Percentiles rank a stretch among this genome's conserved stretches.
Evolutionary conservation across 2,888 invertebrate species (phyloP).

Genomic region (Drosophila anomelani): DNA sequence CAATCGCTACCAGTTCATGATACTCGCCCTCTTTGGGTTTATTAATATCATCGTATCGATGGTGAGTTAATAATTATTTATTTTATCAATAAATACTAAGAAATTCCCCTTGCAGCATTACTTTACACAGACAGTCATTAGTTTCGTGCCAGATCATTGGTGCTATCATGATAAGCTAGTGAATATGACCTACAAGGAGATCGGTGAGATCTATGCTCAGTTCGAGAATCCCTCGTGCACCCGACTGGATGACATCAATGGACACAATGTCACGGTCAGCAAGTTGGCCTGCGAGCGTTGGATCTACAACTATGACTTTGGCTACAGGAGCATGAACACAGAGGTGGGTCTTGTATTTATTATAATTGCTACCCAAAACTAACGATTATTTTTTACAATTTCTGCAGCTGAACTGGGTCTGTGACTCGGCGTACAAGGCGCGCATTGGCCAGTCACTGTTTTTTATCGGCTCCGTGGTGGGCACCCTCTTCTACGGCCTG

Average conservation of each 20-base stretch:
- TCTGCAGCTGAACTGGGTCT: constrained; percentile 86
- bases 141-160: constrained; percentile 86
- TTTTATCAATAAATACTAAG: too few species aligned
- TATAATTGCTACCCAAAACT: background rate
- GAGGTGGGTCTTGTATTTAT: constrained; percentile 85
- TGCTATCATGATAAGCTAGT: constrained; percentile 84
- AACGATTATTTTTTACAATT: background rate
- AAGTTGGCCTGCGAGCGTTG: constrained; percentile 85
- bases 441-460: constrained; percentile 87
- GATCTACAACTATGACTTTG: constrained; percentile 87
- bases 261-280: constrained; percentile 80
- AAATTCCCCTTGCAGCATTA: constrained; percentile 83
- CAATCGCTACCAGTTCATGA: constrained; percentile 86
- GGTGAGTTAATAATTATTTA: constrained; percentile 48
- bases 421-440: constrained; percentile 87
- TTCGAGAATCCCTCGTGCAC: constrained; percentile 83
- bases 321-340: constrained; percentile 87
- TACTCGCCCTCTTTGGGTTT: constrained; percentile 86
- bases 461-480: constrained; percentile 87
- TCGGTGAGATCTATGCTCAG: constrained; percentile 82
- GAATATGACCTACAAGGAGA: constrained; percentile 83
- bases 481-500: constrained; percentile 86
- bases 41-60: constrained; percentile 87
- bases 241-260: constrained; percentile 78
- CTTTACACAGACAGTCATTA: constrained; percentile 87